Base-by-base conservation (phyloP, 2,888 invertebrate genomes). In the Tetropium fuscum region DNA sequence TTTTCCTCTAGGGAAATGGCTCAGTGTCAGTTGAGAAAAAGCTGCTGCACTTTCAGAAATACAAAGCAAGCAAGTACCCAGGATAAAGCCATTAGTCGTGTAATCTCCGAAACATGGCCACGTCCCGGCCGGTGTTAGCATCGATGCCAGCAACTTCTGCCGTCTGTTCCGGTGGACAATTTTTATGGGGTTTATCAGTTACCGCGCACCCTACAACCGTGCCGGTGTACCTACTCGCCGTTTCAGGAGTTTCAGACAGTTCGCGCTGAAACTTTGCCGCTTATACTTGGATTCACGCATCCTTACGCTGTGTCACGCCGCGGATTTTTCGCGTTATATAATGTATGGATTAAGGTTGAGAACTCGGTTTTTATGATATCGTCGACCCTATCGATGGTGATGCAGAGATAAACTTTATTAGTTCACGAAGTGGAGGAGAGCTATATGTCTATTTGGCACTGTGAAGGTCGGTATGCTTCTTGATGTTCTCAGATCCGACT, bases 111-210 rank as follows among this genome's bases (percentile, higher is more conserved):
- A 49, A 51, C 51, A 38, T 27, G 25, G 51, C 18, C 15, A 27
- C 27, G 51, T 40, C 38, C 27, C 25, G 40, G 40, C n/a, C n/a
- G n/a, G 34, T 40, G 51, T 40, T 51, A 40, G 40, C 40, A 27
- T 15, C 18, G 36, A n/a, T 36, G 48, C 48, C 36, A 38, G 51
- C 58, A 64, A 56, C 55, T 58, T 60, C 48, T 58, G 63, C 60
- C 55, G 57, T 56, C 47, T 49, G 58, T 48, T 56, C 54, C 59
- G 58, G 57, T 49, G 59, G 55, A 58, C 58, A 58, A 55, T 60
- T 63, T 66, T 62, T 61, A 51, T 44, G 55, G 58, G 60, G 64
- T 64, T 66, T 66, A 66, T 66, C 64, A 58, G 60, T 63, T 53
- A 60, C 60, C 43, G 59, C 49, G 61, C 53, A 60, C 56, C 47